phyloP scores from a whole-genome alignment of 2,888 invertebrate species.

The Napeogenes inachia region DNA sequence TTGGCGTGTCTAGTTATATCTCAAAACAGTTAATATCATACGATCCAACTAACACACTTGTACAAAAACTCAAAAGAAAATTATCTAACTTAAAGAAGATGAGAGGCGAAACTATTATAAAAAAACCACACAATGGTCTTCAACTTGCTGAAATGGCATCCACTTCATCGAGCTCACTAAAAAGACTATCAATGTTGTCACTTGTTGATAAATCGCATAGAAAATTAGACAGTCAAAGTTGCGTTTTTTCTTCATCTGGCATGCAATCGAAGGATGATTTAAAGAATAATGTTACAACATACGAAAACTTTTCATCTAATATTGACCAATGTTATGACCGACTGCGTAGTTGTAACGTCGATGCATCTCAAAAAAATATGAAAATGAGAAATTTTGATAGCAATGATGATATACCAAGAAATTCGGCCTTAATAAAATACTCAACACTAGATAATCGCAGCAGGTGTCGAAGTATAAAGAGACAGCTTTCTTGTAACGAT shows the following conservation, averaged over 20 bases:
- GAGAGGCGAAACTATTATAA: slow-evolving; percentile 66
- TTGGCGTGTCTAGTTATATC: slow-evolving; percentile 70
- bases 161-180: slow-evolving; percentile 65
- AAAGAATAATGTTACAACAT: slow-evolving; percentile 56
- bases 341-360: slow-evolving; percentile 52
- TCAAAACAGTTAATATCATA: slow-evolving; percentile 73
- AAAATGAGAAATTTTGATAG: slow-evolving; percentile 68
- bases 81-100: slow-evolving; percentile 72
- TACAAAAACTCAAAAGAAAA: slow-evolving; percentile 73
- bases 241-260: slow-evolving; percentile 61
- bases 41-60: slow-evolving; percentile 67
- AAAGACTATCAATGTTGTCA: slow-evolving; percentile 69
- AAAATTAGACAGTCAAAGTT: slow-evolving; percentile 67
- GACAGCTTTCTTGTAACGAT: slow-evolving; percentile 74
- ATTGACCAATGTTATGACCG: slow-evolving; percentile 73
- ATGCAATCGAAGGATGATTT: slow-evolving; percentile 62
- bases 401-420: slow-evolving; percentile 57
- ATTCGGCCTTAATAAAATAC: slow-evolving; percentile 63
- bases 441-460: slow-evolving; percentile 71
- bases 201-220: slow-evolving; percentile 66
- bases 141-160: slow-evolving; percentile 71
- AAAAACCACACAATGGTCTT: slow-evolving; percentile 70
- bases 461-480: slow-evolving; percentile 66
- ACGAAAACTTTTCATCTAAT: slow-evolving; percentile 71
- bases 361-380: slow-evolving; percentile 52